These are phyloP conservation scores for Drosophila leontia DNA, from an alignment of 1,140 invertebrate species.

Conservation along the genomic window DNA sequence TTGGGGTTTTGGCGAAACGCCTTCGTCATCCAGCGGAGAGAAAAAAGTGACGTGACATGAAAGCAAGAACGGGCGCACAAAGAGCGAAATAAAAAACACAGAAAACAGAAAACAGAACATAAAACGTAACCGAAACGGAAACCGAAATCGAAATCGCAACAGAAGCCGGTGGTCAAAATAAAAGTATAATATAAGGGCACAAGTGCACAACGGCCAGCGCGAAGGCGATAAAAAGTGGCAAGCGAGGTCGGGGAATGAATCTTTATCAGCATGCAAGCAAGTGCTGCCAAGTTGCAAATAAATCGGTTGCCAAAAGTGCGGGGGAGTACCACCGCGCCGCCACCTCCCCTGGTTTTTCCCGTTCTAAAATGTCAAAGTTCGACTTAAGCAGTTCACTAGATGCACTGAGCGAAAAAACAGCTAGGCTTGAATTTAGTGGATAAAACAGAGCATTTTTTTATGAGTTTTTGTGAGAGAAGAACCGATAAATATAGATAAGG, in stretches of 20 bases:
- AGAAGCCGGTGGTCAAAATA: constrained; percentile 63
- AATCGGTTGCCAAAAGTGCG: constrained; percentile 45
- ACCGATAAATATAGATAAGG: background rate
- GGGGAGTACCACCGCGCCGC: constrained; percentile 8
- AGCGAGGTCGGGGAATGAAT: constrained; percentile 38
- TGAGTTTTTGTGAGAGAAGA: background rate
- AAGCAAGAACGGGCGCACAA: constrained; percentile 58
- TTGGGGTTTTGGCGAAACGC: constrained; percentile 62
- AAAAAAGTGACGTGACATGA: constrained; percentile 80
- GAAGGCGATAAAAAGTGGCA: constrained; percentile 34
- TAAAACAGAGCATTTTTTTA: background rate
- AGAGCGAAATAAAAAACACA: constrained; percentile 51
- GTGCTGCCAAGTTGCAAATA: constrained; percentile 47
- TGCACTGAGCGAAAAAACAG: constrained; percentile 14
- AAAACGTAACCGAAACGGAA: constrained; percentile 45
- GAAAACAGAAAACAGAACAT: constrained; percentile 36
- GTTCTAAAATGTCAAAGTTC: constrained; percentile 57
- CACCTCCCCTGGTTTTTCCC: background rate
- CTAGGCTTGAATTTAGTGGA: background rate
- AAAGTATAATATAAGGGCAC: constrained; percentile 25
- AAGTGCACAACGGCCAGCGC: constrained; percentile 25
- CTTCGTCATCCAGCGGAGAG: constrained; percentile 74
- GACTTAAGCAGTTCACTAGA: background rate
- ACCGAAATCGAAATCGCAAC: constrained; percentile 32
- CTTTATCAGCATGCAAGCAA: constrained; percentile 41